Percentiles rank a stretch among this genome's conserved stretches.
phyloP scores from a whole-genome alignment of 1,140 invertebrate genomes.

The Saccostrea cuccullata region DNA sequence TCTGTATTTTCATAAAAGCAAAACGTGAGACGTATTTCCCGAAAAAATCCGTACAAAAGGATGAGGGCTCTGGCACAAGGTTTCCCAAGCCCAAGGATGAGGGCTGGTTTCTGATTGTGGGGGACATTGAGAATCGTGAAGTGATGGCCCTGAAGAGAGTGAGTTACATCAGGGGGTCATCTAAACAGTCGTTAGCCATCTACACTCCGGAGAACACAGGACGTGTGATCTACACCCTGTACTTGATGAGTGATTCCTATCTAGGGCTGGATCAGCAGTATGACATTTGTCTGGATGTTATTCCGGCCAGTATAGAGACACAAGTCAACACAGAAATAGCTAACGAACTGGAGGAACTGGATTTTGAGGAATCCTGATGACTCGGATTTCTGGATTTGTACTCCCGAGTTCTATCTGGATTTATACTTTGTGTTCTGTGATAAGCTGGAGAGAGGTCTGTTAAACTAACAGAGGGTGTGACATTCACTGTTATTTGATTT shows the following conservation, averaged over 20 bases:
- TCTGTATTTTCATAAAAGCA: too few relatives aligned
- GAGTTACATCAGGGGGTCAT: constrained; percentile 67
- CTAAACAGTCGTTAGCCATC: constrained; percentile 82
- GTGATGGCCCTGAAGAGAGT: constrained; percentile 93
- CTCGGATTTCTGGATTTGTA: not conserved
- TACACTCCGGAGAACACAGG: constrained; percentile 83
- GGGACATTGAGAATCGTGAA: constrained; percentile 84
- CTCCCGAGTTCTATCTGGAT: not conserved
- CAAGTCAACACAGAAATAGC: constrained; percentile 72
- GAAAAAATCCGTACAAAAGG: too few relatives aligned
- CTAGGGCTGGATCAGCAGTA: constrained; percentile 98
- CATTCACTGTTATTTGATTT: not conserved
- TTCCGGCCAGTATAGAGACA: constrained; percentile 67
- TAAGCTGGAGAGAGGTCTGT: not conserved
- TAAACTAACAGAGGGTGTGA: not conserved
- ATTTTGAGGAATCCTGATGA: constrained; percentile 30
- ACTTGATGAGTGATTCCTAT: constrained; percentile 95
- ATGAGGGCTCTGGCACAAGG: too few relatives aligned
- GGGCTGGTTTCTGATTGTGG: constrained; percentile 95
- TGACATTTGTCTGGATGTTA: constrained; percentile 78
- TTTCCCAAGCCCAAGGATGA: constrained; percentile 97
- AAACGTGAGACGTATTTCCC: too few relatives aligned
- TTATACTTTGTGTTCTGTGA: not conserved
- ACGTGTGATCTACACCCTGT: constrained; percentile 87
- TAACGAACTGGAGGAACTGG: constrained; percentile 59